These are phyloP conservation scores for Lithodes maja DNA, from an alignment of 2,888 invertebrate genomes.

Conservation along the genomic window DNA sequence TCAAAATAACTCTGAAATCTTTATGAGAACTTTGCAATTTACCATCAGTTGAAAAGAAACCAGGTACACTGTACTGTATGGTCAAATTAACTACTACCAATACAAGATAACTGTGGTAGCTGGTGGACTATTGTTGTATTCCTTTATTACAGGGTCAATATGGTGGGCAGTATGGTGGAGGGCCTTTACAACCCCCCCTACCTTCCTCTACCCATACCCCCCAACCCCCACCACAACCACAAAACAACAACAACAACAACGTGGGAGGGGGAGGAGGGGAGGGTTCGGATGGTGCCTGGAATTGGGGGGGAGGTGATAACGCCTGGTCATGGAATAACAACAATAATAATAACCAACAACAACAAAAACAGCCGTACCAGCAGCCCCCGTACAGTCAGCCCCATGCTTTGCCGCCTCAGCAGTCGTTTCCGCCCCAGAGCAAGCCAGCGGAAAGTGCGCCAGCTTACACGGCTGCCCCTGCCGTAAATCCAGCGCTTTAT, in stretches of 20 bases:
- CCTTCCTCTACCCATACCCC: not conserved
- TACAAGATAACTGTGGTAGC: no score
- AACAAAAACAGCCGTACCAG: constrained; percentile 26
- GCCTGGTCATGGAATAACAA: constrained; percentile 25
- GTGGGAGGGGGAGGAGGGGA: constrained; percentile 30
- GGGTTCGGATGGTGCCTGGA: constrained; percentile 48
- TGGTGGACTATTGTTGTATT: no score
- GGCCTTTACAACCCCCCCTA: not conserved
- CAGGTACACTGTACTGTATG: no score
- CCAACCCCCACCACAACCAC: not conserved
- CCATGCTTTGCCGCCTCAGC: constrained; percentile 44
- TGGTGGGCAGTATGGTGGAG: constrained; percentile 11
- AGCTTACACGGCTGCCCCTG: not conserved
- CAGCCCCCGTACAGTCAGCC: constrained; percentile 33
- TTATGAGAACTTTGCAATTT: no score
- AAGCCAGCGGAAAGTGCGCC: constrained; percentile 29
- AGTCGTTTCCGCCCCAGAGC: constrained; percentile 25
- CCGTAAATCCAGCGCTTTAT: not conserved
- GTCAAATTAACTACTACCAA: no score
- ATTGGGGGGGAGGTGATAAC: constrained; percentile 47
- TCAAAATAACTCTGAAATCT: no score
- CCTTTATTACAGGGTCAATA: constrained; percentile 37
- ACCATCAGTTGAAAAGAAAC: no score
- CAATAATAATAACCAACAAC: constrained; percentile 33
- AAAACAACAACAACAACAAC: constrained; percentile 10